phyloP scores from a whole-genome alignment of 2,888 invertebrate species.

The Folsomia candida region DNA sequence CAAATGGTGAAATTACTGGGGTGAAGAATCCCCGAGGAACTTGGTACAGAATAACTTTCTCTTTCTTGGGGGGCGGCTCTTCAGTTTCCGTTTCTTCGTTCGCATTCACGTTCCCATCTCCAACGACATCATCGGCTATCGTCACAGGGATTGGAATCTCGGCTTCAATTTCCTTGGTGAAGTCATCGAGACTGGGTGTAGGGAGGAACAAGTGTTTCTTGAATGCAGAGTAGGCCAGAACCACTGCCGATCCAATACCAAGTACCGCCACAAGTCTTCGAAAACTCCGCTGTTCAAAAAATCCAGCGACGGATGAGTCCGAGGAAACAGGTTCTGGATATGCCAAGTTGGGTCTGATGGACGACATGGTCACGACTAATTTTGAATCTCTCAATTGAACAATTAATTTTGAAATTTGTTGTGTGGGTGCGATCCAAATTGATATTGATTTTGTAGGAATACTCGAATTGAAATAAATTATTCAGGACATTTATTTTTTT shows the following conservation, averaged over 20 bases:
- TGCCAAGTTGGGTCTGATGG: no score
- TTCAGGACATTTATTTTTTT: no score
- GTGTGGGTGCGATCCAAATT: no score
- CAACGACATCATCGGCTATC: background rate
- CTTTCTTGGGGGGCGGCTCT: background rate
- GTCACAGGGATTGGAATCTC: background rate
- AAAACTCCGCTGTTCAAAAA: slow-evolving; percentile 27
- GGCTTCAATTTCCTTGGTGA: no score
- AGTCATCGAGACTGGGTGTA: no score
- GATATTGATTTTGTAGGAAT: no score
- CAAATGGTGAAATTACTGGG: slow-evolving; percentile 44
- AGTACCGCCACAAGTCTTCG: slow-evolving; percentile 26
- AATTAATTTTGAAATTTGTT: no score
- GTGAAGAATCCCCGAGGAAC: slow-evolving; percentile 39
- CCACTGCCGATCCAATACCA: slow-evolving; percentile 32
- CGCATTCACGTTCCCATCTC: background rate
- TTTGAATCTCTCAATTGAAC: no score
- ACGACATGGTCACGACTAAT: no score
- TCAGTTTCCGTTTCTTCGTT: background rate
- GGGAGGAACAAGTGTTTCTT: slow-evolving; percentile 1
- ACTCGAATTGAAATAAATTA: no score
- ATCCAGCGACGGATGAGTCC: background rate
- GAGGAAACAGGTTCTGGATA: background rate
- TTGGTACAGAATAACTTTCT: slow-evolving; percentile 33
- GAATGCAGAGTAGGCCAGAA: slow-evolving; percentile 33